These are phyloP conservation scores for Nicator chloris DNA, from an alignment of 2,113 vertebrate genomes.

Conservation along the genomic window DNA sequence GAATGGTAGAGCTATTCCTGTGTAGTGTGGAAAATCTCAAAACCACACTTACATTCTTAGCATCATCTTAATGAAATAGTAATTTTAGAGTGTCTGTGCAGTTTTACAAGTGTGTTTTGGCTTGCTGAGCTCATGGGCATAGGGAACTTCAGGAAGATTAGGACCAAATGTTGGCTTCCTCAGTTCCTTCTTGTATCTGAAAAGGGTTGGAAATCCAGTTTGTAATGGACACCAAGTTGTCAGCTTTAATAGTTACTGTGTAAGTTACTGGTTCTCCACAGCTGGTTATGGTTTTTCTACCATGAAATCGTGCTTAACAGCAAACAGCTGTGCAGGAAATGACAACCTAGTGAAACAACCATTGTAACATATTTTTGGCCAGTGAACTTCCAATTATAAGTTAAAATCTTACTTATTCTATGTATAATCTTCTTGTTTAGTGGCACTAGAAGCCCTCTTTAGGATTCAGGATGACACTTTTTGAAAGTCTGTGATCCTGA, in stretches of 20 bases:
- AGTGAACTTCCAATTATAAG: not conserved
- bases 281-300: conserved; percentile 48
- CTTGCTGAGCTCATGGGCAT: not conserved
- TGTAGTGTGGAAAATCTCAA: not conserved
- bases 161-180: not conserved
- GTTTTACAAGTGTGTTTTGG: not conserved
- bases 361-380: not conserved
- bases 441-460: not conserved
- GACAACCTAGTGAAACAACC: conserved; percentile 50
- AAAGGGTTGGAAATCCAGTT: conserved; percentile 23
- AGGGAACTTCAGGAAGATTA: not conserved
- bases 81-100: not conserved
- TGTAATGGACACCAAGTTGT: not conserved
- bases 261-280: not conserved
- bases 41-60: not conserved
- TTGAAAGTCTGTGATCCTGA: not conserved
- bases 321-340: conserved; percentile 68
- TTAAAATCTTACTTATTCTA: not conserved
- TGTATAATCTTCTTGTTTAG: not conserved
- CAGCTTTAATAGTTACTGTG: conserved; percentile 17
- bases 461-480: not conserved
- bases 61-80: not conserved
- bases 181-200: not conserved
- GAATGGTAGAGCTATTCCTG: not conserved
- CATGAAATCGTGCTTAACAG: conserved; percentile 33